Evolutionary conservation across 2,888 invertebrate genomes (phyloP), one percentile per base, ranked within the genome.

Genomic region (Pollenia amentaria): DNA sequence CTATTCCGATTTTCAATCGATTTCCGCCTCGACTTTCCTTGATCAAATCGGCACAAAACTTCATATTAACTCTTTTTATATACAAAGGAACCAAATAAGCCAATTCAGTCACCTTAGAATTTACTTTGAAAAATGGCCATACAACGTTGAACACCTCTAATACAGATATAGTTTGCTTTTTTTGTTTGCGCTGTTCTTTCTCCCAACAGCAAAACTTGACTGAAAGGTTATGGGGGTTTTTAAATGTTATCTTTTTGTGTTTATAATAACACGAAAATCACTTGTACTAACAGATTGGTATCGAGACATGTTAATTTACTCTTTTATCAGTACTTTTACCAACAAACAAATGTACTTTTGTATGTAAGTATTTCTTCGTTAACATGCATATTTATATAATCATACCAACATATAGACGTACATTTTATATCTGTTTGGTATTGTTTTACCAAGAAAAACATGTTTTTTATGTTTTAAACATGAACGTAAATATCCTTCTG

Each of bases 281-380:
- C 80, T 85, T 85, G 84, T 85, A 76, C 62, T 62, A 85, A 80
- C 84, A 85, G 84, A 80, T 85, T 85, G 69, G 57, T 70, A 76
- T 80, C 80, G 76, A 85, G 70, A 80, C 80, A 85, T 80, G 80
- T 76, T 85, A 80, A 80, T 80, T 76, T 75, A 76, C 84, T 85
- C 64, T 70, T 75, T 80, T 80, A 76, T 76, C 84, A 70, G 44
- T 42, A 51, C 76, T 85, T 70, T 79, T 64, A 78, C 75, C 75
- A 86, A 75, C 55, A 42, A 46, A 46, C 42, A 46, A 12, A 14
- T n/a, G 44, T 46, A 48, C n/a, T 44, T 21, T 55, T 6, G 16
- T 7, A 18, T 9, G 18, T n/a, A 6, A 29, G 55, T 11, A 55
- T 3, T 9, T 21, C 21, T 38, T 11, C 14, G 14, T n/a, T 29